Percentiles rank a stretch among this genome's conserved stretches.
These are phyloP conservation scores for Sebastes elongatus DNA, from an alignment of 2,797 vertebrate species.

Conservation along the genomic window DNA sequence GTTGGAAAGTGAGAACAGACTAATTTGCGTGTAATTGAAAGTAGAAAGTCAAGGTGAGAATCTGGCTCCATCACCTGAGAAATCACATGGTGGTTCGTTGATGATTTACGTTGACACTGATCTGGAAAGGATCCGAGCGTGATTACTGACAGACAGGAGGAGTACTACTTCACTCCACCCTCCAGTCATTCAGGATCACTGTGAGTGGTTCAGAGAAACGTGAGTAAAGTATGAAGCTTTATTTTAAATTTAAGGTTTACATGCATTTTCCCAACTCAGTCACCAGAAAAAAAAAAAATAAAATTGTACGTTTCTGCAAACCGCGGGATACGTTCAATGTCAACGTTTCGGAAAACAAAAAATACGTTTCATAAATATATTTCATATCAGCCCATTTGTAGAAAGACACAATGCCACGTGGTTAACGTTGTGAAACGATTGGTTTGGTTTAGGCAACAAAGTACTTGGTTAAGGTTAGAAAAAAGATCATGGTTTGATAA, in stretches of 20 bases:
- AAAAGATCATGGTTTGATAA: background rate
- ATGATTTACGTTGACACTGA: too few relatives aligned
- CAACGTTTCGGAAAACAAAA: background rate
- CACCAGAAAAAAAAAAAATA: background rate
- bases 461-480: background rate
- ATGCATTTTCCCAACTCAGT: background rate
- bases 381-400: background rate
- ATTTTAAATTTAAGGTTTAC: background rate
- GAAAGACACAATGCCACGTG: background rate
- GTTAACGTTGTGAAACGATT: background rate
- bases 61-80: too few relatives aligned
- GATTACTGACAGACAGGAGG: too few relatives aligned
- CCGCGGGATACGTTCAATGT: background rate
- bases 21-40: too few relatives aligned
- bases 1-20: too few relatives aligned
- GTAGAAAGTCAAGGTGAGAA: too few relatives aligned
- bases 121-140: too few relatives aligned
- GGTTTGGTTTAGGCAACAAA: background rate
- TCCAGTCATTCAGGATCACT: too few relatives aligned
- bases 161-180: too few relatives aligned
- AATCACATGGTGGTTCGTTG: too few relatives aligned
- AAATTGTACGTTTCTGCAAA: background rate
- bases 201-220: too few relatives aligned
- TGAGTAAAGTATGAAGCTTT: background rate
- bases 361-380: background rate